Evolutionary conservation across 2,888 invertebrate genomes (phyloP), one percentile per base, ranked within the genome.

Genomic region (Synanthedon vespiformis): DNA sequence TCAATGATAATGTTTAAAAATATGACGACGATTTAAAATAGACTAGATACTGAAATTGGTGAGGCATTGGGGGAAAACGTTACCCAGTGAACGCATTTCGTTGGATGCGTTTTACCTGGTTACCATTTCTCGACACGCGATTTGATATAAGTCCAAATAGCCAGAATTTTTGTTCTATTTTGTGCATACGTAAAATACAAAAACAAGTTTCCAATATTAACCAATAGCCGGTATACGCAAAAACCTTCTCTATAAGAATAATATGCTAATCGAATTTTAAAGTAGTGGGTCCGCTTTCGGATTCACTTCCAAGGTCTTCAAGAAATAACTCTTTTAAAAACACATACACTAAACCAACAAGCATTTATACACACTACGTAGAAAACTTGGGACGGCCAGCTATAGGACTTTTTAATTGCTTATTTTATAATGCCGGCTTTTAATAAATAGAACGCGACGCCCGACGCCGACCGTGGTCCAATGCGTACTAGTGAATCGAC

Each of bases 401-500:
- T 61, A 56, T 59, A 62, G 77, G 77, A 81, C 80, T 69, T 72
- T 69, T 40, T 60, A 61, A 63, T 63, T 63, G 57, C 63, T 70
- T 72, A 68, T 65, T 64, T 65, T 61, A 22, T 22, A 68, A 70
- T 62, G 71, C 74, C 77, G 77, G 76, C 61, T 59, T 60, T 55
- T 54, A 41, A 55, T 55, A 62, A 64, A 12, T 13, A 16, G 61
- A 56, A 57, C 53, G 53, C 55, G 59, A 70, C 77, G 74, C 68
- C 67, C 72, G 67, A 57, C 59, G 68, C 62, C 70, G 63, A 59
- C 60, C 63, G 64, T 57, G 60, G 71, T 69, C 65, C 68, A 65
- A 67, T 73, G 78, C 81, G 81, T 79, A 86, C 86, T 84, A 65
- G 68, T 70, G 69, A 71, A 77, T 61, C 61, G 61, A 63, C 68